Percentiles rank a stretch among this genome's conserved stretches.
These are phyloP conservation scores for Agriopis aurantiaria DNA, from an alignment of 2,888 invertebrate genomes.

Conservation along the genomic window DNA sequence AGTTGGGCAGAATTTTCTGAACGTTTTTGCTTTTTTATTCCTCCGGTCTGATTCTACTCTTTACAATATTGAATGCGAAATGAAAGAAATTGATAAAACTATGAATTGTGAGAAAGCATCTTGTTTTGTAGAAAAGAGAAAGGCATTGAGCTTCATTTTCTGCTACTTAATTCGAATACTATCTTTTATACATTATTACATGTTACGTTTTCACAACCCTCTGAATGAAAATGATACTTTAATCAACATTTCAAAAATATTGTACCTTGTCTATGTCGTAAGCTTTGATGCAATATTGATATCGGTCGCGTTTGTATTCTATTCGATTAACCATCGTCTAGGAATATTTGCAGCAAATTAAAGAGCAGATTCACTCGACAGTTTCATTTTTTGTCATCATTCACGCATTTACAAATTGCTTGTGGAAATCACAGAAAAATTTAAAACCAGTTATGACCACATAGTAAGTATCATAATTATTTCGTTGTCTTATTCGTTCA, in stretches of 20 bases:
- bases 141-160: neutral
- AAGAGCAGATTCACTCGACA: neutral
- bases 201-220: too few species aligned
- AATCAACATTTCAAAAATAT: neutral
- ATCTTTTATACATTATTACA: neutral
- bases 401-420: neutral
- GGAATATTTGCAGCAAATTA: neutral
- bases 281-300: neutral
- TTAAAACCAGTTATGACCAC: neutral
- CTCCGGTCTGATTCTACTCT: neutral
- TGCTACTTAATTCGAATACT: neutral
- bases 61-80: neutral
- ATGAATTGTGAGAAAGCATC: neutral
- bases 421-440: neutral
- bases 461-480: slow-evolving; percentile 1
- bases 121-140: neutral
- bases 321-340: neutral
- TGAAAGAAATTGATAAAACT: slow-evolving; percentile 2
- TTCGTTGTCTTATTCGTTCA: too few species aligned
- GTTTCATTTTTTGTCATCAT: neutral
- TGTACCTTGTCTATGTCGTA: neutral
- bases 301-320: neutral
- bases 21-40: neutral
- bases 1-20: neutral
- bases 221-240: neutral